phyloP scores from a whole-genome alignment of 2,888 invertebrate genomes.

The Eurois occulta region DNA sequence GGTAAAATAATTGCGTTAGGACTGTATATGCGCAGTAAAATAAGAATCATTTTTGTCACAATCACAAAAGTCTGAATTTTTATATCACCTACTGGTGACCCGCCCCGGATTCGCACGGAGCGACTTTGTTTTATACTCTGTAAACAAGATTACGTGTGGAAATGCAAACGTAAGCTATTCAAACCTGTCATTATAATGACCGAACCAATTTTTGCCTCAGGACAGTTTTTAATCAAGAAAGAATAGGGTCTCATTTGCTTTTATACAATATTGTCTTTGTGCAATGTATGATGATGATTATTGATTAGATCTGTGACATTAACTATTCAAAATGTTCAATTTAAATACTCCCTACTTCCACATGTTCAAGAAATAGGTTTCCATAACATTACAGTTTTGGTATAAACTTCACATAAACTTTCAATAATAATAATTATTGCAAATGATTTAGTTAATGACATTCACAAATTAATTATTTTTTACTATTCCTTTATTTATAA shows the following conservation, averaged over 20 bases:
- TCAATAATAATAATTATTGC: conserved; percentile 21
- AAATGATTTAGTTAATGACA: conserved; percentile 39
- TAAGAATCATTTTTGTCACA: not conserved
- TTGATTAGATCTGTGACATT: conserved; percentile 14
- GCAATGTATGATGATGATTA: conserved; percentile 32
- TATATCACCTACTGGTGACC: not conserved
- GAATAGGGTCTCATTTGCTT: conserved; percentile 34
- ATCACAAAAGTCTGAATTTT: conserved; percentile 14
- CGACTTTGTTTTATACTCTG: too few species aligned
- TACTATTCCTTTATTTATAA: conserved; percentile 25
- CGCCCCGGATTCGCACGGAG: too few species aligned
- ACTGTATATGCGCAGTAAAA: conserved; percentile 1
- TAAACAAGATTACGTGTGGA: conserved; percentile 8
- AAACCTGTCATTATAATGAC: not conserved
- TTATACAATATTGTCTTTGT: conserved; percentile 46
- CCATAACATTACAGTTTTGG: conserved; percentile 33
- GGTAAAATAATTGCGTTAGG: not conserved
- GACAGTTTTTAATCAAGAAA: conserved; percentile 31
- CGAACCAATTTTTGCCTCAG: not conserved
- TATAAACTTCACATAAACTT: conserved; percentile 39
- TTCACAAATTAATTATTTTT: conserved; percentile 23
- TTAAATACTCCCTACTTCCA: conserved; percentile 11
- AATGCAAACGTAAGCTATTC: not conserved
- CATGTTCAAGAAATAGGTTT: conserved; percentile 27
- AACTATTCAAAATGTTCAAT: not conserved